These are phyloP conservation scores for Garrulus glandarius DNA, from an alignment of 2,797 vertebrate species.

Conservation along the genomic window DNA sequence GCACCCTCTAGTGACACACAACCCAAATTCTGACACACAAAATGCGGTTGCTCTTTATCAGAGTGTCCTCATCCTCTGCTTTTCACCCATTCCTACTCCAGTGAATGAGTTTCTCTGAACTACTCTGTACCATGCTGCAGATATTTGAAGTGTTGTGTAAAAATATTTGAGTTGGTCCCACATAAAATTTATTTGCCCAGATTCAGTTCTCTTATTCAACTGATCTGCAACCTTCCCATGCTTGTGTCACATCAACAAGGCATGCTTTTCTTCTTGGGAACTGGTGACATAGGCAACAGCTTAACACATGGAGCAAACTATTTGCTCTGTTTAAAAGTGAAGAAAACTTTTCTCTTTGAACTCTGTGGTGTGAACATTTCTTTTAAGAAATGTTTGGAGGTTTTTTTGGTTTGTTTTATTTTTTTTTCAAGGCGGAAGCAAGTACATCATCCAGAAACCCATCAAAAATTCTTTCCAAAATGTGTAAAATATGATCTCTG, in stretches of 20 bases:
- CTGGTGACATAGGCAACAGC: not conserved
- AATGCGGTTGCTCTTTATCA: not conserved
- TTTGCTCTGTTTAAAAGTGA: not conserved
- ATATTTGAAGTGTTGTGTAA: not conserved
- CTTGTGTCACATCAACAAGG: not conserved
- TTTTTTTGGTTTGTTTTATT: not conserved
- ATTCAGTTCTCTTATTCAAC: not conserved
- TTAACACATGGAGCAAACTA: not conserved
- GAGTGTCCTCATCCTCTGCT: not conserved
- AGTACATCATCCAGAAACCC: not conserved
- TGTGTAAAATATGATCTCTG: not conserved
- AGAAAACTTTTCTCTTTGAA: not conserved
- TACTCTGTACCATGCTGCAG: not conserved
- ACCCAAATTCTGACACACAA: not conserved
- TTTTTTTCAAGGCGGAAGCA: not conserved
- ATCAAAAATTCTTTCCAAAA: not conserved
- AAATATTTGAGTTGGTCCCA: not conserved
- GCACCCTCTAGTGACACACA: not conserved
- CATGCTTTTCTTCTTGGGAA: not conserved
- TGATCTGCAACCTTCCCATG: not conserved
- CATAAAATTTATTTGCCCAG: not conserved
- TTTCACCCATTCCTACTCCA: not conserved
- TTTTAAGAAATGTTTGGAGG: not conserved
- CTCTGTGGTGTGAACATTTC: not conserved
- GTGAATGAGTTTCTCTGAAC: rapidly evolving